Evolutionary conservation across 2,797 vertebrate genomes (phyloP).

Genomic region (Falco rusticolus): DNA sequence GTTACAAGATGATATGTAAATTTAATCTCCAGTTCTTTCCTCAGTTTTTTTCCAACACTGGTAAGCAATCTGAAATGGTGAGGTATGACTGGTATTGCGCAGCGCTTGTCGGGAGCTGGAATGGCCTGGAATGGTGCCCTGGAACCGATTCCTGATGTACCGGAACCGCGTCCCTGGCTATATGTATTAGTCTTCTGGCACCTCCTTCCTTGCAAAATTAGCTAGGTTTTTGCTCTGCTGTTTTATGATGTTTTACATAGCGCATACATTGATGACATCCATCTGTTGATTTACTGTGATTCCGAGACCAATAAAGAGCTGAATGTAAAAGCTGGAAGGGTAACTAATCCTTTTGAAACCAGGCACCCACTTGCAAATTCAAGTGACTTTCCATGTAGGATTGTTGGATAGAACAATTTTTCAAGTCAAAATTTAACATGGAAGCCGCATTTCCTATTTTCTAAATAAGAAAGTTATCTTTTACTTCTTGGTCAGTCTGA

Average conservation of each 20-base stretch:
- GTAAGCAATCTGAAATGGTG: background rate
- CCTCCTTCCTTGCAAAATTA: background rate
- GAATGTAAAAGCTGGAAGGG: background rate
- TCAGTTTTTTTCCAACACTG: background rate
- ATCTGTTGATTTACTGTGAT: background rate
- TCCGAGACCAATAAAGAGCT: background rate
- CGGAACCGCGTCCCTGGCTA: background rate
- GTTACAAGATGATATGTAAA: rapidly evolving
- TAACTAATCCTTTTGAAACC: background rate
- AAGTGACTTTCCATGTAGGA: background rate
- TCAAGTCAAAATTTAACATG: background rate
- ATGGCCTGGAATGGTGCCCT: background rate
- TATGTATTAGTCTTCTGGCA: background rate
- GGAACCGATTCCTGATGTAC: background rate
- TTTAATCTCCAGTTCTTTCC: background rate
- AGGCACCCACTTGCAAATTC: background rate
- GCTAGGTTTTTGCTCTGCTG: background rate
- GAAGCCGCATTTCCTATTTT: background rate
- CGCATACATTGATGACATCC: background rate
- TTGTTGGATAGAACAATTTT: background rate
- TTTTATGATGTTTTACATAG: background rate
- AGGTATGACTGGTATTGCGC: background rate
- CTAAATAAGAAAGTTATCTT: background rate
- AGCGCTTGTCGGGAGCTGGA: background rate
- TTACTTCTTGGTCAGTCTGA: background rate